Evolutionary conservation across 2,797 vertebrate species (phyloP).

Genomic region (Rhynchotus rufescens): DNA sequence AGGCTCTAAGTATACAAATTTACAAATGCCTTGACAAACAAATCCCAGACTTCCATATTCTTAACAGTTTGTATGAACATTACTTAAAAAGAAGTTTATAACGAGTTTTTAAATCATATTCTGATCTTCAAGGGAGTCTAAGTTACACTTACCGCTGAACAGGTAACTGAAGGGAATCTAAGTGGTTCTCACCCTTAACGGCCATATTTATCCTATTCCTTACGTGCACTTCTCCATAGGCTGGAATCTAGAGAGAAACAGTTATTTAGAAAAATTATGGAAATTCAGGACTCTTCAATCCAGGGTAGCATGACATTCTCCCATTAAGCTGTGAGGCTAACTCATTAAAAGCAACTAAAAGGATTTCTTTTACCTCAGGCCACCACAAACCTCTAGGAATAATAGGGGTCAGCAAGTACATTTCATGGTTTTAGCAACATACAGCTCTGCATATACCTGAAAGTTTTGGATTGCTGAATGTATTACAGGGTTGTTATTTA

Average conservation of each 20-base stretch:
- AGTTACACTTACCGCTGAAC: constrained; percentile 78
- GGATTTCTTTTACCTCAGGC: not conserved
- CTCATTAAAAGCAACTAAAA: not conserved
- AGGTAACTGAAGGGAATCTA: constrained; percentile 67
- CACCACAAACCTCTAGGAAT: not conserved
- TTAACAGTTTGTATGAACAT: not conserved
- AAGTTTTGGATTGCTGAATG: not conserved
- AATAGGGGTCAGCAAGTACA: not conserved
- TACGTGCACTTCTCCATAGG: not conserved
- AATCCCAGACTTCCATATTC: not conserved
- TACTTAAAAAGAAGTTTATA: not conserved
- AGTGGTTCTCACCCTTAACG: constrained; percentile 62
- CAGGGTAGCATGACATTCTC: not conserved
- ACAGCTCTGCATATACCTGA: not conserved
- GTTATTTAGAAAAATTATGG: not conserved
- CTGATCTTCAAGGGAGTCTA: not conserved
- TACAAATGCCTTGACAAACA: not conserved
- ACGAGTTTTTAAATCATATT: not conserved
- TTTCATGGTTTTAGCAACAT: not conserved
- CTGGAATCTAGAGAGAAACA: constrained; percentile 54
- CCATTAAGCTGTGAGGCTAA: not conserved
- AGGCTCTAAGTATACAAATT: not conserved
- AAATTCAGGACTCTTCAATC: not conserved
- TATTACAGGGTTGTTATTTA: not conserved
- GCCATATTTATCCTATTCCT: constrained; percentile 77